These are phyloP conservation scores for Polymixis lichenea DNA, from an alignment of 2,888 invertebrate species.

Conservation along the genomic window DNA sequence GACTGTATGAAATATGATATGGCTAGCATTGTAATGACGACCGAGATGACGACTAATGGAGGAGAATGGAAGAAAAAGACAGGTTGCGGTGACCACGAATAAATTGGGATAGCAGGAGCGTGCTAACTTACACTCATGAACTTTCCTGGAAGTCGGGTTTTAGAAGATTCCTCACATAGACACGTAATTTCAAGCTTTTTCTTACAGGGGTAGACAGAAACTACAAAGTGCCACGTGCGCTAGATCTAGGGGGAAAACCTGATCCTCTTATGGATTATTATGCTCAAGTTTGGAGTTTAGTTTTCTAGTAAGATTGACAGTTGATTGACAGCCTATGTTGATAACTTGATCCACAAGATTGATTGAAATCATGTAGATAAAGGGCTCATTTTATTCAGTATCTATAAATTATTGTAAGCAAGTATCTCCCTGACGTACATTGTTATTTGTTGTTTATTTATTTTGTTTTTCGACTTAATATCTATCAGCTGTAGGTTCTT, in stretches of 20 bases:
- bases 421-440: not conserved
- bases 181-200: not conserved
- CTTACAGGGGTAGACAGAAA: not conserved
- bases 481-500: not conserved
- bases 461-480: too few species aligned
- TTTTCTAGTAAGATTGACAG: conserved; percentile 28
- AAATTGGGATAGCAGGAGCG: too few species aligned
- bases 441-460: not conserved
- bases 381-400: conserved; percentile 1
- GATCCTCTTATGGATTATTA: not conserved
- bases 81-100: too few species aligned
- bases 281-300: conserved; percentile 12
- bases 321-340: conserved; percentile 20
- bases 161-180: not conserved
- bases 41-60: too few species aligned
- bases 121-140: too few species aligned
- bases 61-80: too few species aligned
- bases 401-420: not conserved
- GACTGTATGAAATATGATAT: too few species aligned
- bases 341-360: conserved; percentile 13
- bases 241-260: not conserved
- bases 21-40: too few species aligned
- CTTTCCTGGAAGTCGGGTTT: not conserved
- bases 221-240: not conserved
- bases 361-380: conserved; percentile 13